These are phyloP conservation scores for Galendromus occidentalis DNA, from an alignment of 1,140 invertebrate species.

Conservation along the genomic window DNA sequence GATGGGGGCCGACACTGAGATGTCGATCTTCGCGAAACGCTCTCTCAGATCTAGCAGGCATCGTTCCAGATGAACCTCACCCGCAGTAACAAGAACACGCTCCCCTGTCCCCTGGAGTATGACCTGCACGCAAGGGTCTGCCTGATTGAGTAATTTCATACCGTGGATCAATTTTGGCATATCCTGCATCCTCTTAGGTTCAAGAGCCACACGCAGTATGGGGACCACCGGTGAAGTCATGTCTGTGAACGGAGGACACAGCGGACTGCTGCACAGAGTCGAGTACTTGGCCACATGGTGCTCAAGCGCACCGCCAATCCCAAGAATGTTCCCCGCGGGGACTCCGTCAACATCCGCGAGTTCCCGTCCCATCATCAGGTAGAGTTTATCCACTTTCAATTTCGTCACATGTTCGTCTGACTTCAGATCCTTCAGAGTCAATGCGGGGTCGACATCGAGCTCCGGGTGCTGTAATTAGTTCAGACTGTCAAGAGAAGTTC, in stretches of 20 bases:
- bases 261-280: slow-evolving; percentile 59
- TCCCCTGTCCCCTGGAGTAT: slow-evolving; percentile 81
- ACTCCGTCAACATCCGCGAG: slow-evolving; percentile 55
- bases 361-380: slow-evolving; percentile 82
- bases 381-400: slow-evolving; percentile 48
- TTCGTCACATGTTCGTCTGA: slow-evolving; percentile 38
- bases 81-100: slow-evolving; percentile 82
- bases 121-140: slow-evolving; percentile 76
- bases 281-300: slow-evolving; percentile 70
- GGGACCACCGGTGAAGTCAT: slow-evolving; percentile 46
- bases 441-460: slow-evolving; percentile 31
- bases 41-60: slow-evolving; percentile 64
- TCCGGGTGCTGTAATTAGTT: slow-evolving; percentile 19
- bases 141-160: slow-evolving; percentile 62
- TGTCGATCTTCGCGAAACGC: slow-evolving; percentile 62
- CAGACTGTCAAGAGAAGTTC: background rate
- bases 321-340: slow-evolving; percentile 70
- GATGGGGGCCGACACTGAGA: slow-evolving; percentile 80
- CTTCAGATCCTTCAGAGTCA: slow-evolving; percentile 43
- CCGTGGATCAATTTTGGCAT: slow-evolving; percentile 58
- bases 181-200: slow-evolving; percentile 54
- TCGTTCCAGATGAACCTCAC: slow-evolving; percentile 89
- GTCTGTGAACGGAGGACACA: slow-evolving; percentile 74
- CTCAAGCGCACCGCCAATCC: slow-evolving; percentile 59
- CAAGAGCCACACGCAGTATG: slow-evolving; percentile 82